These are phyloP conservation scores for Cephus pygmeus DNA, from an alignment of 2,888 invertebrate genomes.

Conservation along the genomic window DNA sequence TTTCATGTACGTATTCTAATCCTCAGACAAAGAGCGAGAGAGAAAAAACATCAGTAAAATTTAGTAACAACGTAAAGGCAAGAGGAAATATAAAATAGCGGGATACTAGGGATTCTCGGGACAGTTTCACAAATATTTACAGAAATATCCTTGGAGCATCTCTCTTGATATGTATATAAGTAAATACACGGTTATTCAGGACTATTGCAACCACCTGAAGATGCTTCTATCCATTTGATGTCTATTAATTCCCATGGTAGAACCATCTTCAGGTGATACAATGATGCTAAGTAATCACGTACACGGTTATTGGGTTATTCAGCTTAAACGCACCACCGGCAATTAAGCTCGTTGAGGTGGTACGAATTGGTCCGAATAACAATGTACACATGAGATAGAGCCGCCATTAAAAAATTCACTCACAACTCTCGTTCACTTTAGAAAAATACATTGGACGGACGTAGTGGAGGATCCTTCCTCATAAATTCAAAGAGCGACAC, in stretches of 20 bases:
- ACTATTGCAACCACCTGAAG: no score
- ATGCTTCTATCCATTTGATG: no score
- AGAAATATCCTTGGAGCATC: background rate
- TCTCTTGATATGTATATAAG: background rate
- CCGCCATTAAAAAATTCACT: background rate
- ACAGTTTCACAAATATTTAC: background rate
- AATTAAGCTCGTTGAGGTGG: background rate
- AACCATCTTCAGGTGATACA: no score
- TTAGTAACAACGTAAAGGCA: background rate
- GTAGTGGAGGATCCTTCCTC: background rate
- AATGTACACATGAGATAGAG: background rate
- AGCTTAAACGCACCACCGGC: background rate
- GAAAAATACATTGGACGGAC: slow-evolving; percentile 60
- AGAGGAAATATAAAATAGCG: background rate
- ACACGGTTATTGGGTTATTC: background rate
- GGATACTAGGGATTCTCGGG: background rate
- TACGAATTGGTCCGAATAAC: background rate
- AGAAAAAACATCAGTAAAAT: background rate
- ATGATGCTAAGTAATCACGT: no score
- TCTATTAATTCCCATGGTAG: no score
- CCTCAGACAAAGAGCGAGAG: background rate
- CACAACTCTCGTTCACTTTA: slow-evolving; percentile 32
- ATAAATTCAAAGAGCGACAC: background rate
- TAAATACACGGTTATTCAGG: background rate
- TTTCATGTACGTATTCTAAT: background rate